Percentiles rank a stretch among this genome's conserved stretches.
These are phyloP conservation scores for Acanthosepion esculentum DNA, from an alignment of 2,888 invertebrate species.

Conservation along the genomic window DNA sequence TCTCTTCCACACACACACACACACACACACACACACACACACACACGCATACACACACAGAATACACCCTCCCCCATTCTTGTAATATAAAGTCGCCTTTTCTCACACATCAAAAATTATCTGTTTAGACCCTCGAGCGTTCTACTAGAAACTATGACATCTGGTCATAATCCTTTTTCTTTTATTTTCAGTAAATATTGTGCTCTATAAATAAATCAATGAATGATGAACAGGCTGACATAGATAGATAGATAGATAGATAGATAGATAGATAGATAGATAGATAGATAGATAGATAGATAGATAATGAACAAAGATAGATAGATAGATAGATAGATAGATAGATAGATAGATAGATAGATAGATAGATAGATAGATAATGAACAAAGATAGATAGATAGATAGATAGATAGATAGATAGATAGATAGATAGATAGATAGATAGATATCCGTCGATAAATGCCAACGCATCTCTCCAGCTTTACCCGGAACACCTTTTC, in stretches of 20 bases:
- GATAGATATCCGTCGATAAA: too few relatives aligned
- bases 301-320: background rate
- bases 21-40: background rate
- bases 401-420: too few relatives aligned
- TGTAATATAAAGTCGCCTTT: background rate
- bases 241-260: background rate
- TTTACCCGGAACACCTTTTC: background rate
- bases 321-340: background rate
- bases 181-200: background rate
- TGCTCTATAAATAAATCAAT: background rate
- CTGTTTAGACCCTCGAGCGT: background rate
- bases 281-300: background rate
- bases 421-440: too few relatives aligned
- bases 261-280: background rate
- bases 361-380: background rate
- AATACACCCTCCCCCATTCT: background rate
- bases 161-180: background rate
- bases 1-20: background rate
- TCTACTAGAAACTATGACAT: slow-evolving; percentile 11
- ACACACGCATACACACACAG: background rate
- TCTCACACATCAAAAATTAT: background rate
- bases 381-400: too few relatives aligned
- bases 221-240: background rate
- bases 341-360: background rate
- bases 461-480: background rate